Conservation (phyloP, 2,797 vertebrate genomes). For the Psittacula derbiana region DNA sequence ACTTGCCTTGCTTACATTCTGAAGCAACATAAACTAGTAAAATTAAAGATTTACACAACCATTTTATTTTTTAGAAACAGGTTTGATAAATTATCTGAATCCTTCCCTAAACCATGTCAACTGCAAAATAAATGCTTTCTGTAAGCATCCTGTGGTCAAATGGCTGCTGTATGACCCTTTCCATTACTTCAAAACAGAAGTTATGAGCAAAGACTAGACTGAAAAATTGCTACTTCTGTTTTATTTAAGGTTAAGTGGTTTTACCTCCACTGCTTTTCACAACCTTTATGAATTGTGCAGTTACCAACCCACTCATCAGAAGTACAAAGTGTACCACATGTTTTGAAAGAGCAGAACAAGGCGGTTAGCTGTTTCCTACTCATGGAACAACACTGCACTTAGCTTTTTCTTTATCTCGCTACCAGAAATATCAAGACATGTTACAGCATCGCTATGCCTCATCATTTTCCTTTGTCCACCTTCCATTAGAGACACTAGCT, state of each 20-base stretch:
- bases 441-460: fast-evolving
- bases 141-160: background rate
- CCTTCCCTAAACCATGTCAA: background rate
- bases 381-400: background rate
- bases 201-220: background rate
- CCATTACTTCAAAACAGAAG: background rate
- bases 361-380: background rate
- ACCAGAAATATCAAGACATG: background rate
- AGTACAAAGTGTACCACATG: background rate
- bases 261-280: background rate
- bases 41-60: background rate
- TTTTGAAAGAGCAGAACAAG: background rate
- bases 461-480: background rate
- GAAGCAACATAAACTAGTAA: background rate
- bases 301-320: background rate
- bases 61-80: background rate
- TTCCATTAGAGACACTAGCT: background rate
- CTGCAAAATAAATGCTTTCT: background rate
- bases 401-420: background rate
- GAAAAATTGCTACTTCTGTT: background rate
- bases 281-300: background rate
- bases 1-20: background rate
- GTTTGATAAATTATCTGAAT: background rate
- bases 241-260: background rate
- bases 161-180: background rate